Evolutionary conservation across 2,113 vertebrate species (phyloP).

Genomic region (Hiodon alosoides): DNA sequence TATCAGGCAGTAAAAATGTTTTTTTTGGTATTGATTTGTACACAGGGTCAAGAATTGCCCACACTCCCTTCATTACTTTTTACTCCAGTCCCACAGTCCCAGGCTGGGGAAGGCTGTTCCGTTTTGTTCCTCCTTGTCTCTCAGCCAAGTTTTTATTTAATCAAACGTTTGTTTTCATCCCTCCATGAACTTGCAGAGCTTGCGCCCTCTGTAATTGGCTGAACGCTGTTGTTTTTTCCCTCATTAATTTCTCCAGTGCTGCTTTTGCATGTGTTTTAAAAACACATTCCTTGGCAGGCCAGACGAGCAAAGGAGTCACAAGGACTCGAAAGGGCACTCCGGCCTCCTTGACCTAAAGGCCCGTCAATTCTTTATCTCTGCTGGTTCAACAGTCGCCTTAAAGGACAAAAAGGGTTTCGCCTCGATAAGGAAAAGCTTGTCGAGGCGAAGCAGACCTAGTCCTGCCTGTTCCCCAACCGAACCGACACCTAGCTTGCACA

Average conservation of each 20-base stretch:
- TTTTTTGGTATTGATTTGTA: too few relatives aligned
- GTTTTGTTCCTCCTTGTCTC: neutral
- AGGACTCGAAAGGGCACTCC: slow-evolving; percentile 53
- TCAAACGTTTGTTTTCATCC: slow-evolving; percentile 12
- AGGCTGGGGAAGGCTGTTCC: neutral
- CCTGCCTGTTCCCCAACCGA: slow-evolving; percentile 9
- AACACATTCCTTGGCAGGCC: slow-evolving; percentile 46
- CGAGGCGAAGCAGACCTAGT: slow-evolving; percentile 20
- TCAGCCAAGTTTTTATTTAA: slow-evolving; percentile 6
- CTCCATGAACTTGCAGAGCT: slow-evolving; percentile 43
- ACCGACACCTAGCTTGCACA: neutral
- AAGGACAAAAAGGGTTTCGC: slow-evolving; percentile 18
- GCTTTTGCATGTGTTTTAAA: slow-evolving; percentile 45
- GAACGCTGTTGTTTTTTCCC: slow-evolving; percentile 40
- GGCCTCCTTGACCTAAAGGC: slow-evolving; percentile 10
- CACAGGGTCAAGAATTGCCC: too few relatives aligned
- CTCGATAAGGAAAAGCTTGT: slow-evolving; percentile 22
- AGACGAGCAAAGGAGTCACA: slow-evolving; percentile 35
- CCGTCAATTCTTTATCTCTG: slow-evolving; percentile 36
- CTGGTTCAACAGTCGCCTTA: slow-evolving; percentile 26
- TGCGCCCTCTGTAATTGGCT: slow-evolving; percentile 44
- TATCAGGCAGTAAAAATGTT: too few relatives aligned
- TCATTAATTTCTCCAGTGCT: slow-evolving; percentile 43
- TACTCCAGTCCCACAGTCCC: slow-evolving; percentile 9
- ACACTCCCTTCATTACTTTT: neutral